Evolutionary conservation across 35 echinoderm and acorn worm genomes (phyloP), one percentile per base, ranked within the genome.

Genomic region (Apostichopus californicus): DNA sequence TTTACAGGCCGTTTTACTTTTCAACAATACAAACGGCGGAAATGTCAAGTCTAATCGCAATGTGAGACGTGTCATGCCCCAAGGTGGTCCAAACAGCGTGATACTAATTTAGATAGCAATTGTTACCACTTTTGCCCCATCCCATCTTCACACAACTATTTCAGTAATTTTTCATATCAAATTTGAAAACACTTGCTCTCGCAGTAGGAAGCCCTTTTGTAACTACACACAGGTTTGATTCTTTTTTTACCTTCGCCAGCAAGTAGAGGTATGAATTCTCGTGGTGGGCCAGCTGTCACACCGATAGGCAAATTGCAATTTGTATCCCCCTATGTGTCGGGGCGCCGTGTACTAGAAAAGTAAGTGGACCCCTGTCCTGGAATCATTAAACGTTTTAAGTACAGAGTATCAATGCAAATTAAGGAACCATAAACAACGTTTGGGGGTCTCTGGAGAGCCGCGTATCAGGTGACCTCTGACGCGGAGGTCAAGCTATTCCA

Each of bases 131-230:
- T 91, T 91, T 73, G 18, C 55, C 79, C 77, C 24, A 57, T 78
- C 72, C 7, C 77, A 91, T 91, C 89, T 91, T 91, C 89, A 77
- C 89, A 77, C 71, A 91, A 91, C 89, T 91, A 91, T 91, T 91
- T 77, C 89, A 91, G 89, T 79, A 91, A 91, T 91, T 91, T 91
- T 91, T 91, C 89, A 91, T 91, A 91, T 91, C 89, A 91, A 91
- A 91, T 91, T 91, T 91, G 89, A 91, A 91, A 91, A 91, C 89
- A 91, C 89, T 91, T 79, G 89, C 77, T 91, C 73, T 25, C 71
- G 5, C 89, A 57, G 89, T 91, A 22, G 89, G 89, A 15, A 24
- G 77, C 77, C 89, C 53, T 59, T 79, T 89, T 89, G 60, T 68
- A 72, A 73, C 86, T 64, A 18, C 86, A 89, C 63, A 89, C 86